Evolutionary conservation across 1,140 invertebrate species (phyloP).

Genomic region (Cyclina sinensis): DNA sequence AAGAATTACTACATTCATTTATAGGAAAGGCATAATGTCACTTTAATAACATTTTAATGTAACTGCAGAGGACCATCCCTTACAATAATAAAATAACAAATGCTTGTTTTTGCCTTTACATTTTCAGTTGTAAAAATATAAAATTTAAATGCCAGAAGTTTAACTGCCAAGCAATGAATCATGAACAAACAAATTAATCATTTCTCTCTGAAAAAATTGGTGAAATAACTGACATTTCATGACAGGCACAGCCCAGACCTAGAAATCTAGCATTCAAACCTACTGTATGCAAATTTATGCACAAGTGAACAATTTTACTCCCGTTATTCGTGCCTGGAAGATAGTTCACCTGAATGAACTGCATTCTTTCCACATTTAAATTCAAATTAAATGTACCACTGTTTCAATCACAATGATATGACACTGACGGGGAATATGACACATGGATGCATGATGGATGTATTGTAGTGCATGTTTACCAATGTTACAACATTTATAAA

Average conservation of each 20-base stretch:
- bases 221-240: not conserved
- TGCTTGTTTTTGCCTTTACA: no score
- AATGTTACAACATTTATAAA: not conserved
- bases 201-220: no score
- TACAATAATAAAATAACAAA: no score
- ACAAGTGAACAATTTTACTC: not conserved
- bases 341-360: not conserved
- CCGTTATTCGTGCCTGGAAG: not conserved
- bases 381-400: conserved; percentile 18
- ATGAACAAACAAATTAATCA: no score
- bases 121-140: no score
- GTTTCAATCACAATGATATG: conserved; percentile 19
- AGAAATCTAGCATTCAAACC: not conserved
- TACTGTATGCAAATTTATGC: conserved; percentile 28
- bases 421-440: conserved; percentile 21
- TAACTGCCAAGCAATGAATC: no score
- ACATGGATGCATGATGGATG: conserved; percentile 8
- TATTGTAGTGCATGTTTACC: not conserved
- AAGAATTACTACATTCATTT: no score
- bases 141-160: no score
- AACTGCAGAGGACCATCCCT: no score
- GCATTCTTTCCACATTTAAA: conserved; percentile 1
- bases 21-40: no score
- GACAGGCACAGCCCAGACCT: not conserved
- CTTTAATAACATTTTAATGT: no score